These are phyloP conservation scores for Triplophysa bombifrons DNA, from an alignment of 2,797 vertebrate species.

Conservation along the genomic window DNA sequence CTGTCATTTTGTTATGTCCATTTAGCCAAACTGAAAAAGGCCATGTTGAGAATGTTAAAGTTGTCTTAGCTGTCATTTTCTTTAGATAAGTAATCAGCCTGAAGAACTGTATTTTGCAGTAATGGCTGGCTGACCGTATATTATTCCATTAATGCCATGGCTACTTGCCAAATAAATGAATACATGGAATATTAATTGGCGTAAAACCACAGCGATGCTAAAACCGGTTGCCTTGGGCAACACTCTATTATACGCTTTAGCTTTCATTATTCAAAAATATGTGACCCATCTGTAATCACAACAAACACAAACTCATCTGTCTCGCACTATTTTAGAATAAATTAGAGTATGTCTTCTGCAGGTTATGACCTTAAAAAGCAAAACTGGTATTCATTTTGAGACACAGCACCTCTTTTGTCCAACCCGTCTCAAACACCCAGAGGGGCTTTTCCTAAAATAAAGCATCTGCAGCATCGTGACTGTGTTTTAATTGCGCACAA, in stretches of 20 bases:
- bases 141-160: not conserved
- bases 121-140: not conserved
- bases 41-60: not conserved
- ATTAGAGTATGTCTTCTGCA: not conserved
- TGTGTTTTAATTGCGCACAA: constrained; percentile 57
- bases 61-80: not conserved
- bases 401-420: not conserved
- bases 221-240: not conserved
- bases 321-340: constrained; percentile 1
- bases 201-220: not conserved
- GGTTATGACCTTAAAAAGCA: not conserved
- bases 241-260: not conserved
- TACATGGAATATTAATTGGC: not conserved
- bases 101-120: constrained; percentile 7
- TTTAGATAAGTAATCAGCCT: not conserved
- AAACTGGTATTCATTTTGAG: not conserved
- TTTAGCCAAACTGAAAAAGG: not conserved
- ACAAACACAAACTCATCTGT: not conserved
- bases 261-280: not conserved
- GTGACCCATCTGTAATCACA: not conserved
- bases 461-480: not conserved
- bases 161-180: not conserved
- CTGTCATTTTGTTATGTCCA: not conserved
- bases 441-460: constrained; percentile 23
- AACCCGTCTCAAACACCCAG: constrained; percentile 5